A percentile compares a stretch with the other conserved stretches of the same genome.
Conservation (phyloP, 2,113 vertebrate species). For the Ornithorhynchus anatinus region DNA sequence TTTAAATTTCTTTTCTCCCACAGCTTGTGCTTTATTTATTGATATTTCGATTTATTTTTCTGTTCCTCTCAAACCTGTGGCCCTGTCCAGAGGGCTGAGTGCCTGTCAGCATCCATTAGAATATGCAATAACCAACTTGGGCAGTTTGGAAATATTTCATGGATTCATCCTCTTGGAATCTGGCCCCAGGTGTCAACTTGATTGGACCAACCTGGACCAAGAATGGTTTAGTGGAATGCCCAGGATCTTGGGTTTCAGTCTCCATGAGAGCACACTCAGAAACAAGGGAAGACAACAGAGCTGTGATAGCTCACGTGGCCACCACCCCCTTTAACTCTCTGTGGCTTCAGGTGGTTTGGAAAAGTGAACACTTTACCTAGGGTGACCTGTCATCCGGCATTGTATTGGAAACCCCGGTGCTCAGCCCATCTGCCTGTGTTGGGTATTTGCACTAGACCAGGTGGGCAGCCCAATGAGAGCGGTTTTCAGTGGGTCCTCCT, state of each 20-base stretch:
- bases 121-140: not conserved
- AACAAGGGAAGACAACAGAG: constrained; percentile 1
- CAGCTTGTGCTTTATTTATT: constrained; percentile 42
- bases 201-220: not conserved
- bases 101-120: not conserved
- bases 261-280: not conserved
- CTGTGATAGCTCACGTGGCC: not conserved
- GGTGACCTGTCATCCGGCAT: too few species aligned
- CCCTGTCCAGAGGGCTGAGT: not conserved
- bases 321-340: not conserved
- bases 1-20: constrained; percentile 31
- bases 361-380: too few species aligned
- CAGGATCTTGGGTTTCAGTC: not conserved
- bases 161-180: not conserved
- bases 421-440: too few species aligned
- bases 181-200: not conserved
- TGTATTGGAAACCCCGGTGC: too few species aligned
- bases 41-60: not conserved
- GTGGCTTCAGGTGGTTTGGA: not conserved
- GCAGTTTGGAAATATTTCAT: not conserved
- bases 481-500: too few species aligned
- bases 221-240: constrained; percentile 7
- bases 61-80: not conserved
- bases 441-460: too few species aligned
- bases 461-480: too few species aligned